phyloP scores from a whole-genome alignment of 2,888 invertebrate species.

The Melikaiella ostensackeni region DNA sequence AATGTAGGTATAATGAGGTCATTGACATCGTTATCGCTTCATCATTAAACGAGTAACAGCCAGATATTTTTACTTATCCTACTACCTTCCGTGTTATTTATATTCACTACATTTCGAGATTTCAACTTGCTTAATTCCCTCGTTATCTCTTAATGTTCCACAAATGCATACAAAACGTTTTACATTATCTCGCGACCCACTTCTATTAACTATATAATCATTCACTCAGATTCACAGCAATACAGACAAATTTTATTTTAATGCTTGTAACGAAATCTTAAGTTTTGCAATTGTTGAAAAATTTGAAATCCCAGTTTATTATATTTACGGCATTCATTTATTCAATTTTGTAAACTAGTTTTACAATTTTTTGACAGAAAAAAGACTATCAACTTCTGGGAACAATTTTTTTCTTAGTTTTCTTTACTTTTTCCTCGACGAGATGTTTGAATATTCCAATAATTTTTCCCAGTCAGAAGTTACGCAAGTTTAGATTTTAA shows the following conservation, averaged over 20 bases:
- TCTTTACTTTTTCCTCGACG: too few relatives aligned
- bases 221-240: not conserved
- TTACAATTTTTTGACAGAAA: not conserved
- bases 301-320: not conserved
- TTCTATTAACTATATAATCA: not conserved
- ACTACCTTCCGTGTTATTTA: slow-evolving; percentile 43
- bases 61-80: slow-evolving; percentile 44
- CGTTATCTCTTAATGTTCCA: slow-evolving; percentile 32
- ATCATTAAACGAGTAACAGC: slow-evolving; percentile 38
- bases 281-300: not conserved
- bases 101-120: slow-evolving; percentile 43
- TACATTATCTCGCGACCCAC: not conserved
- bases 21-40: slow-evolving; percentile 20
- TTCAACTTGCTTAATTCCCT: slow-evolving; percentile 41
- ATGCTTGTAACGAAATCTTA: not conserved
- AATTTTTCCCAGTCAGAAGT: not conserved
- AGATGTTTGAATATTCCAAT: too few relatives aligned
- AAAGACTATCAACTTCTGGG: not conserved
- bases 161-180: slow-evolving; percentile 34
- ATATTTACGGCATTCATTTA: not conserved
- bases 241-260: not conserved
- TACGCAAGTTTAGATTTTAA: not conserved
- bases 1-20: not conserved
- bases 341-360: not conserved
- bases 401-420: not conserved